A percentile compares a stretch with the other conserved stretches of the same genome.
Conservation (phyloP, 2,113 vertebrate species). For the Scartelaos histophorus region DNA sequence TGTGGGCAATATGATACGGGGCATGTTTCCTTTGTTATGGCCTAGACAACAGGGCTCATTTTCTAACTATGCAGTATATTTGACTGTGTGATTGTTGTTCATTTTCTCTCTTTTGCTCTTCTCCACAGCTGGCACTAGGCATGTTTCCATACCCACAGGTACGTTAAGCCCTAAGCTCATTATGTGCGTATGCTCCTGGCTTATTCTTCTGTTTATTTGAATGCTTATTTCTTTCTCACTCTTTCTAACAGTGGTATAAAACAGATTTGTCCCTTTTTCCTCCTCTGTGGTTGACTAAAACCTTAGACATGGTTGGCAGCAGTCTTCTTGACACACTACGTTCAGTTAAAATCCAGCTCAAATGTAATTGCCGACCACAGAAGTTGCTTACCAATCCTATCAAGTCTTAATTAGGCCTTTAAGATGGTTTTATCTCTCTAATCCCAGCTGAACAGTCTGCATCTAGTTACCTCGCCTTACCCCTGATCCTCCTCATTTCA, state of each 20-base stretch:
- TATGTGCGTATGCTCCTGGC: constrained; percentile 42
- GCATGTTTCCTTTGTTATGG: not conserved
- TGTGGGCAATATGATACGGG: too few species aligned
- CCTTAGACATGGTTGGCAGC: constrained; percentile 15
- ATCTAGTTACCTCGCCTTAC: constrained; percentile 66
- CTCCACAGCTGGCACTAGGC: constrained; percentile 91
- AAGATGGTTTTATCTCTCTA: constrained; percentile 69
- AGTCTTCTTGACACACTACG: constrained; percentile 32
- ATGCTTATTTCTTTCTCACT: too few species aligned
- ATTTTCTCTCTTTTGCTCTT: constrained; percentile 63
- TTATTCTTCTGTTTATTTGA: not conserved
- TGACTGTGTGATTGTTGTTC: not conserved
- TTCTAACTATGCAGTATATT: too few species aligned
- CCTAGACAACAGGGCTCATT: too few species aligned
- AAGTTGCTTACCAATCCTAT: constrained; percentile 73
- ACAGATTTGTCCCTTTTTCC: not conserved
- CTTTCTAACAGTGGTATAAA: not conserved
- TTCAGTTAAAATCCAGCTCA: constrained; percentile 59
- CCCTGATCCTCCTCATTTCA: constrained; percentile 30
- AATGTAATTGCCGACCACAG: constrained; percentile 71
- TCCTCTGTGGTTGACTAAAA: not conserved
- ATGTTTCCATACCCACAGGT: constrained; percentile 99
- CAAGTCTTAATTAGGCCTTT: constrained; percentile 72
- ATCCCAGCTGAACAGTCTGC: constrained; percentile 62
- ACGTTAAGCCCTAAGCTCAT: constrained; percentile 63